A percentile compares a stretch with the other conserved stretches of the same genome.
Conservation (phyloP, 1,140 invertebrate genomes). For the Leptinotarsa undecemlineata region DNA sequence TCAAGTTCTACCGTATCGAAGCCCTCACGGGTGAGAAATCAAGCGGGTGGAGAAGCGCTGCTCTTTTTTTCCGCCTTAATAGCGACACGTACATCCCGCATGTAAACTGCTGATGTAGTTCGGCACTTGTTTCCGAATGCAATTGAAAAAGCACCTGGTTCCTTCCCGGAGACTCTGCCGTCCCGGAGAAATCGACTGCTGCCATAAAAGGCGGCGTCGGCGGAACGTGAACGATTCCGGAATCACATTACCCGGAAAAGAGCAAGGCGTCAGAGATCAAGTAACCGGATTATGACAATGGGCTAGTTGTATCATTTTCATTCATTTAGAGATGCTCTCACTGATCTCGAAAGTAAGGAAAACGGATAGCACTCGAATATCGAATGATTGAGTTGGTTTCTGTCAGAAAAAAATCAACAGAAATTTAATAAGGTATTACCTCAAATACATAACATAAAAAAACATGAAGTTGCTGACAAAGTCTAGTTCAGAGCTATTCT, state of each 20-base stretch:
- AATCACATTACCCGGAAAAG: conserved; percentile 23
- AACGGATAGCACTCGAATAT: too few species aligned
- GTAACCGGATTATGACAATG: too few species aligned
- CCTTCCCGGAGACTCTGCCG: not conserved
- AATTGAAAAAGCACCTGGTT: conserved; percentile 29
- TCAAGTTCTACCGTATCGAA: too few species aligned
- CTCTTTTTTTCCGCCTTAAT: not conserved
- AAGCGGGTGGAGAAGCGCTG: not conserved
- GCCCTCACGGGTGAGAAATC: not conserved
- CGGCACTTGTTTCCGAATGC: conserved; percentile 29
- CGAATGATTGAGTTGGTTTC: too few species aligned
- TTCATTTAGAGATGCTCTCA: too few species aligned
- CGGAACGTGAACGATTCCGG: conserved; percentile 33
- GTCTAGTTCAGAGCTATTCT: too few species aligned
- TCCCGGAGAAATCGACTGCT: conserved; percentile 24
- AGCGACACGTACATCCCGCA: conserved; percentile 23
- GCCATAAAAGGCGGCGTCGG: conserved; percentile 30
- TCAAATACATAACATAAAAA: too few species aligned
- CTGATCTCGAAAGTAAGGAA: too few species aligned
- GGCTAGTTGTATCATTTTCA: too few species aligned
- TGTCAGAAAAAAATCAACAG: too few species aligned
- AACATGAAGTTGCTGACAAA: too few species aligned
- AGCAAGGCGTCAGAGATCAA: not conserved
- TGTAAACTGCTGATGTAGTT: conserved; percentile 36
- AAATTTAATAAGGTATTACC: too few species aligned